Conservation (phyloP, 2,888 invertebrate species). For the Drosophila niveifrons region DNA sequence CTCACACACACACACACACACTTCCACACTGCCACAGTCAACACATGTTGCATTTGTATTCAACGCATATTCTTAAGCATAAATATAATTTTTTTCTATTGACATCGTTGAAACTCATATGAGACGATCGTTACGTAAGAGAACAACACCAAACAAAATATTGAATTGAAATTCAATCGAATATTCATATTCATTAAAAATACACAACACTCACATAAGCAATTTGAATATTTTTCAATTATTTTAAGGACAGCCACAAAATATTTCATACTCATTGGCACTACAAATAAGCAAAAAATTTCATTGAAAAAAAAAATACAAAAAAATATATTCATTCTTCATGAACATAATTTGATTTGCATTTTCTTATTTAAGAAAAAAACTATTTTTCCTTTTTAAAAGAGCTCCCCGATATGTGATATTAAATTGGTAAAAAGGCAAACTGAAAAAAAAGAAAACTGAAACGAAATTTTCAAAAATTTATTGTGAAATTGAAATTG, state of each 20-base stretch:
- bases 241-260: conserved; percentile 71
- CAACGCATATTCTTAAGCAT: conserved; percentile 25
- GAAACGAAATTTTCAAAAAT: conserved; percentile 39
- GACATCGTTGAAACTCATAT: conserved; percentile 21
- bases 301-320: conserved; percentile 15
- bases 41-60: conserved; percentile 26
- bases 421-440: conserved; percentile 73
- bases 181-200: conserved; percentile 33
- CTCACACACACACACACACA: conserved; percentile 25
- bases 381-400: conserved; percentile 67
- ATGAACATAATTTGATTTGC: conserved; percentile 61
- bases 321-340: conserved; percentile 63
- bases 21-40: conserved; percentile 42
- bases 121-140: conserved; percentile 40
- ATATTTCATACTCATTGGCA: conserved; percentile 65
- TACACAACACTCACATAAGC: conserved; percentile 25
- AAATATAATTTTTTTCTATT: conserved; percentile 11
- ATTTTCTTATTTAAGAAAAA: conserved; percentile 64
- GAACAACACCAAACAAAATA: conserved; percentile 57
- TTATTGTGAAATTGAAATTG: conserved; percentile 34
- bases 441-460: conserved; percentile 24
- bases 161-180: conserved; percentile 20
- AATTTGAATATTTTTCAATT: conserved; percentile 40
- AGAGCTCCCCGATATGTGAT: conserved; percentile 85
- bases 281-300: conserved; percentile 39